A percentile compares a stretch with the other conserved stretches of the same genome.
These are phyloP conservation scores for Glaucidium brasilianum DNA, from an alignment of 2,113 vertebrate genomes.

Conservation along the genomic window DNA sequence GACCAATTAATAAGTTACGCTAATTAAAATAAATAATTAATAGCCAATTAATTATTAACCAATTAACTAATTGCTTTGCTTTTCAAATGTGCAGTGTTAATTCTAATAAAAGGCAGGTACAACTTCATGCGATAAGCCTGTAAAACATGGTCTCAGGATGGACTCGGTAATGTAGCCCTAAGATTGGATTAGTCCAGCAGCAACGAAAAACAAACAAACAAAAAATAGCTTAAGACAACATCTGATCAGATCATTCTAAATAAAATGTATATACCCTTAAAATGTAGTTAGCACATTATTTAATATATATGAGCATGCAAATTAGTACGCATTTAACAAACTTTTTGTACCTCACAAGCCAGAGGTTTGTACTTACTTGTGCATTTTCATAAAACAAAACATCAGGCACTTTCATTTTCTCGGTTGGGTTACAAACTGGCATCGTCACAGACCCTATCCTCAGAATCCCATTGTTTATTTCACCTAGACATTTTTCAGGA, in stretches of 20 bases:
- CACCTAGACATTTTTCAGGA: constrained; percentile 73
- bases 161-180: background rate
- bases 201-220: background rate
- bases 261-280: background rate
- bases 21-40: background rate
- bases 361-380: constrained; percentile 78
- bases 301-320: background rate
- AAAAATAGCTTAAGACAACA: background rate
- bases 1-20: background rate
- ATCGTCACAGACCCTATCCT: constrained; percentile 83
- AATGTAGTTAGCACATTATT: background rate
- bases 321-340: background rate
- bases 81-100: background rate
- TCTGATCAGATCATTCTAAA: background rate
- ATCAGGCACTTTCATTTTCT: constrained; percentile 94
- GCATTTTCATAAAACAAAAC: constrained; percentile 95
- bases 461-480: constrained; percentile 81
- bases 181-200: background rate
- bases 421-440: constrained; percentile 78
- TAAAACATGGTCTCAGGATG: background rate
- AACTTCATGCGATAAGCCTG: background rate
- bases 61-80: background rate
- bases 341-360: background rate
- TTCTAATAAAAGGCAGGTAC: background rate
- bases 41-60: background rate